phyloP scores from a whole-genome alignment of 2,113 vertebrate genomes.

The Colinus virginianus region DNA sequence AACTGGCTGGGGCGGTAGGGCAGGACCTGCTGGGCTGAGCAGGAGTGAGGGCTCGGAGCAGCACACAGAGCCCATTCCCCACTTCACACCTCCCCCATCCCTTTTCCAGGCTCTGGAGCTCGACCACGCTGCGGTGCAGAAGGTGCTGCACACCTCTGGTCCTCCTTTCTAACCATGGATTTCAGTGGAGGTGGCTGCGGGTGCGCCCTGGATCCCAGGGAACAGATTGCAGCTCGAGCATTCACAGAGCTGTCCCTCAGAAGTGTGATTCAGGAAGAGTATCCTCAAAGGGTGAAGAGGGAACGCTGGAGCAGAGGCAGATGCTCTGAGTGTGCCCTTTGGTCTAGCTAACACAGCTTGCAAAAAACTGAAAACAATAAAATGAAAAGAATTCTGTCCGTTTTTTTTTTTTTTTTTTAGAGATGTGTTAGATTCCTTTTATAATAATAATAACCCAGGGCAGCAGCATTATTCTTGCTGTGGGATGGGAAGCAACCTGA shows the following conservation, averaged over 20 bases:
- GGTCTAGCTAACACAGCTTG: neutral
- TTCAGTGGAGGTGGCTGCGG: neutral
- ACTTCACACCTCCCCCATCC: neutral
- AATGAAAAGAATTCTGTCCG: no score
- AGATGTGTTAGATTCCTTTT: conserved; percentile 17
- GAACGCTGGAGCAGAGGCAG: neutral
- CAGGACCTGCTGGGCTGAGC: conserved; percentile 43
- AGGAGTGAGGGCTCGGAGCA: neutral
- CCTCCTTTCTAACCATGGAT: neutral
- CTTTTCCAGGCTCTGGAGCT: neutral
- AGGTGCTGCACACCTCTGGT: neutral
- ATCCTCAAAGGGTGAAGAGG: neutral
- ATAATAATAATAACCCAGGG: neutral
- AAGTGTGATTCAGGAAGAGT: neutral
- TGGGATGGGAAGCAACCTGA: conserved; percentile 34
- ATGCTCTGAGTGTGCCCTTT: neutral
- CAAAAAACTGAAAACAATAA: neutral
- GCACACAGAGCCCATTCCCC: neutral
- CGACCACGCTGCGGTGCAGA: neutral
- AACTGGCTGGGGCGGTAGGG: conserved; percentile 55
- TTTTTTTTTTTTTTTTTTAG: conserved; percentile 2
- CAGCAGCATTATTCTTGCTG: neutral
- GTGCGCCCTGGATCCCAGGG: conserved; percentile 43
- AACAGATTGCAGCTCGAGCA: neutral
- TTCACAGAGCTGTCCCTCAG: neutral